A percentile compares a stretch with the other conserved stretches of the same genome.
These are phyloP conservation scores for Cnemophilus loriae DNA, from an alignment of 2,113 vertebrate species.

Conservation along the genomic window DNA sequence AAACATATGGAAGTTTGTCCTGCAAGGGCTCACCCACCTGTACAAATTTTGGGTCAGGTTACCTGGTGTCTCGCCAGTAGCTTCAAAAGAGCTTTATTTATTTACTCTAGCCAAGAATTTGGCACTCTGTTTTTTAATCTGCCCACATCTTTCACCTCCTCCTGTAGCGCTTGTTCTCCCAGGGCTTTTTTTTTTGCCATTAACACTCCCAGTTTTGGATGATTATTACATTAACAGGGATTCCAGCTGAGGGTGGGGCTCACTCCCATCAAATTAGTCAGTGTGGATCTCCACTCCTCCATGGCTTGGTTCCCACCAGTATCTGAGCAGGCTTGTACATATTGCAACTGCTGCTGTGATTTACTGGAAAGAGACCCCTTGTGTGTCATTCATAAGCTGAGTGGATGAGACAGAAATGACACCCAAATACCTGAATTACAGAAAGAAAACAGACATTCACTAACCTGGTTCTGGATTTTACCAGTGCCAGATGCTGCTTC, in stretches of 20 bases:
- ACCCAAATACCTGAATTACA: background rate
- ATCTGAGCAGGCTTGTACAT: constrained; percentile 35
- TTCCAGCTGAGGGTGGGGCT: constrained; percentile 60
- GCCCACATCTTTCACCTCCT: constrained; percentile 63
- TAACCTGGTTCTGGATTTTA: background rate
- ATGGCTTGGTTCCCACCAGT: constrained; percentile 40
- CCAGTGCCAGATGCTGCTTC: background rate
- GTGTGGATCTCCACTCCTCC: constrained; percentile 23
- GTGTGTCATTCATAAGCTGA: background rate
- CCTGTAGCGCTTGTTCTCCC: constrained; percentile 37
- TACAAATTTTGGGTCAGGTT: constrained; percentile 63
- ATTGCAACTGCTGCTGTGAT: background rate
- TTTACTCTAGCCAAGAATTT: constrained; percentile 61
- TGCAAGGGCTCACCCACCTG: constrained; percentile 44
- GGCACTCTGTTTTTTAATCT: constrained; percentile 48
- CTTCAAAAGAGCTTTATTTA: constrained; percentile 62
- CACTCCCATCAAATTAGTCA: constrained; percentile 59
- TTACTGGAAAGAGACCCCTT: constrained; percentile 18
- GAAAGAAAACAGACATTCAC: background rate
- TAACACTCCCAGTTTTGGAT: constrained; percentile 59
- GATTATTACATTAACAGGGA: constrained; percentile 59
- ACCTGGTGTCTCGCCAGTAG: constrained; percentile 54
- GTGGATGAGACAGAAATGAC: background rate
- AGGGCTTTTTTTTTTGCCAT: constrained; percentile 46
- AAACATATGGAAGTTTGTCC: constrained; percentile 46